Conservation (phyloP, 2,113 vertebrate species). For the Aldabrachelys gigantea region DNA sequence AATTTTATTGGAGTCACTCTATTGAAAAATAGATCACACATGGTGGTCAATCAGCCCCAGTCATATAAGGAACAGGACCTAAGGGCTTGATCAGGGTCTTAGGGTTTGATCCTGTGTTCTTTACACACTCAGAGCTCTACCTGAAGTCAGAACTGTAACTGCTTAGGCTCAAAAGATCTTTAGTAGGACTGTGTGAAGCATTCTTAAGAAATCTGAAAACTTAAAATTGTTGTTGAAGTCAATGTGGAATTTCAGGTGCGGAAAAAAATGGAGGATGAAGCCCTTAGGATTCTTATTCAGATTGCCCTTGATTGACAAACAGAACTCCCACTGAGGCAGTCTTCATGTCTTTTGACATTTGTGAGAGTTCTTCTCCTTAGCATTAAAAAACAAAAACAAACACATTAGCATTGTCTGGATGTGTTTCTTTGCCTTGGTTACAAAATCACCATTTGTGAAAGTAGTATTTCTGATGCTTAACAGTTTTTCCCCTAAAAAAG, state of each 20-base stretch:
- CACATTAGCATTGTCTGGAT: background rate
- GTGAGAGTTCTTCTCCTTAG: background rate
- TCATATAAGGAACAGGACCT: background rate
- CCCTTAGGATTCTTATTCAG: background rate
- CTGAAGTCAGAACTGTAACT: background rate
- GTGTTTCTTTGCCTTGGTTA: conserved; percentile 22
- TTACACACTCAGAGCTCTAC: background rate
- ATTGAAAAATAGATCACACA: background rate
- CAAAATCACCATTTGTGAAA: conserved; percentile 14
- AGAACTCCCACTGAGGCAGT: background rate
- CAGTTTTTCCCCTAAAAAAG: background rate
- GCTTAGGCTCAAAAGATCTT: background rate
- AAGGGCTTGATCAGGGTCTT: background rate
- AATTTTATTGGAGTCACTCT: background rate
- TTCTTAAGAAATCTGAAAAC: background rate
- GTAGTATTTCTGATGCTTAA: conserved; percentile 21
- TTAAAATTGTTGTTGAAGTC: background rate
- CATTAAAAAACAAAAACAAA: background rate
- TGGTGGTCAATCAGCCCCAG: background rate
- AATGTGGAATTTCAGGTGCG: background rate
- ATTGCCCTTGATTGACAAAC: background rate
- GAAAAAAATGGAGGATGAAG: background rate
- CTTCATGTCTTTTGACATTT: background rate
- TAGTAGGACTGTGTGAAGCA: background rate
- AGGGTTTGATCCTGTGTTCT: background rate